Conservation (phyloP, 2,888 invertebrate species). For the Microctonus brassicae region DNA sequence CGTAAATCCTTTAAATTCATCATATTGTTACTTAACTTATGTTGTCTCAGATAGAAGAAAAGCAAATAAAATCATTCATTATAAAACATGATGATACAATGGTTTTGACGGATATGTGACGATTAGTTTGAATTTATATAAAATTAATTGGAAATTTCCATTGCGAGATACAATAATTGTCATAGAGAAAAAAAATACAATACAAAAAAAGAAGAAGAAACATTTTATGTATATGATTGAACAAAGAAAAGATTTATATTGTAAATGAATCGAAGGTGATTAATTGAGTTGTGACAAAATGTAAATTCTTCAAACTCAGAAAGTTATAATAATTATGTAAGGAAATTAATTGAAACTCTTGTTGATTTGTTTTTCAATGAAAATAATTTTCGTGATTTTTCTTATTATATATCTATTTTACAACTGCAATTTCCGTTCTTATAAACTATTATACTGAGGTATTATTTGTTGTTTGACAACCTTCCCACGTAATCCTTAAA, state of each 20-base stretch:
- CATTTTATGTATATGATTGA: neutral
- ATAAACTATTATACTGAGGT: neutral
- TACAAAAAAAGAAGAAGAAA: too few relatives aligned
- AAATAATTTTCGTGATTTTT: neutral
- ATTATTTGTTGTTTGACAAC: neutral
- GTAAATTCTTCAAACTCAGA: neutral
- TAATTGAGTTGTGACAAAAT: neutral
- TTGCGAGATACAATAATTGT: neutral
- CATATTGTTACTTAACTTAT: constrained; percentile 54
- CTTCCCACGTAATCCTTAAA: neutral
- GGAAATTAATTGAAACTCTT: neutral
- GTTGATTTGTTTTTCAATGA: neutral
- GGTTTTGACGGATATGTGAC: constrained; percentile 14
- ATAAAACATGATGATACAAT: constrained; percentile 26
- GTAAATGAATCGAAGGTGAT: neutral
- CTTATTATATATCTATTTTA: neutral
- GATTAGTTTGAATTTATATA: neutral
- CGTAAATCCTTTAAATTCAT: constrained; percentile 50
- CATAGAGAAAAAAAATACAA: too few relatives aligned
- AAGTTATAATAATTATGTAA: neutral
- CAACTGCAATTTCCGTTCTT: neutral
- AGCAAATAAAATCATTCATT: constrained; percentile 44
- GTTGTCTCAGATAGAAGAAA: constrained; percentile 48
- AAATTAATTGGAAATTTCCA: neutral
- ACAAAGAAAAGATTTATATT: neutral